phyloP scores from a whole-genome alignment of 2,888 invertebrate genomes.

The Thecocarcelia acutangulata region DNA sequence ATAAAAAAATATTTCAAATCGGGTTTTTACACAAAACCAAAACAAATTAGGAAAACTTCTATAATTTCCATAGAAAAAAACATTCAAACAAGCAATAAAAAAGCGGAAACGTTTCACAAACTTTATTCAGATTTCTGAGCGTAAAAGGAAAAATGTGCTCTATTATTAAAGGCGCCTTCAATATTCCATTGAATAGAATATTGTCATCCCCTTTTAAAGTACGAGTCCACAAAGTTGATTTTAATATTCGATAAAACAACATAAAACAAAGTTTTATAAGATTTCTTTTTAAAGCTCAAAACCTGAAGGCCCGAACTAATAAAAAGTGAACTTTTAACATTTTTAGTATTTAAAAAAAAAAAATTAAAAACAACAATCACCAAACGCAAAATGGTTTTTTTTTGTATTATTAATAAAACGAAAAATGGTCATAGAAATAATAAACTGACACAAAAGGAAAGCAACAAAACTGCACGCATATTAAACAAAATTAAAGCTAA shows the following conservation, averaged over 20 bases:
- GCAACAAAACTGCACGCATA: slow-evolving; percentile 55
- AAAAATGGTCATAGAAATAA: slow-evolving; percentile 39
- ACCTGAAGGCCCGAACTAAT: not conserved
- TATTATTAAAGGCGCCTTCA: slow-evolving; percentile 23
- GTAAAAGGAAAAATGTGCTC: slow-evolving; percentile 20
- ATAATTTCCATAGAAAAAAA: slow-evolving; percentile 6
- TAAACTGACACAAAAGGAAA: slow-evolving; percentile 25
- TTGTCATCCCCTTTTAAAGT: not conserved
- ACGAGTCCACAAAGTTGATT: not conserved
- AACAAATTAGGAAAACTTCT: not conserved
- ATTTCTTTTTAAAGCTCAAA: slow-evolving; percentile 1
- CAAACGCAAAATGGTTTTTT: not conserved
- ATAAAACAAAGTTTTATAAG: slow-evolving; percentile 10
- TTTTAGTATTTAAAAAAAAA: slow-evolving; percentile 15
- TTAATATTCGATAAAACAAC: not conserved
- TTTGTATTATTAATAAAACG: not conserved
- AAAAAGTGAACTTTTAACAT: slow-evolving; percentile 1
- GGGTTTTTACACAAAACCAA: not conserved
- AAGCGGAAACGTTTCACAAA: slow-evolving; percentile 20
- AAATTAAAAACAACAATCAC: not conserved
- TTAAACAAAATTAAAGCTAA: slow-evolving; percentile 57
- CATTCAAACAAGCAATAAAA: not conserved
- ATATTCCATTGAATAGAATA: not conserved
- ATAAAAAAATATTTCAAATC: not conserved
- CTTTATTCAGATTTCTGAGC: slow-evolving; percentile 1